Base-by-base conservation (phyloP, 2,888 invertebrate genomes). In the Pyrrhosoma nymphula region DNA sequence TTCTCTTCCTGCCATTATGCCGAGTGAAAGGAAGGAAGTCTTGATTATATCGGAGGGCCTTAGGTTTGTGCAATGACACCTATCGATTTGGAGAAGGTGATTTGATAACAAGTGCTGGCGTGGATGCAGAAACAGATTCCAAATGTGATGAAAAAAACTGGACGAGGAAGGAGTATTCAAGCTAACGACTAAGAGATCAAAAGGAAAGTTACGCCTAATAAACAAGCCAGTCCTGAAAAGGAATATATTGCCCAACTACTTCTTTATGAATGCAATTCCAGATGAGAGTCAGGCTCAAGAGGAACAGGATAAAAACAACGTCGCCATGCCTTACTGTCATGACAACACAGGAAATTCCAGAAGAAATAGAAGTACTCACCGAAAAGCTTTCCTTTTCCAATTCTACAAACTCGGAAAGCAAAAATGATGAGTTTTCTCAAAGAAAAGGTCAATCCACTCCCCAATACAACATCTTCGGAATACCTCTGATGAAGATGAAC, bases 11-110 rank as follows among this genome's bases (percentile, higher is more conserved):
- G 39, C 60, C 4, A 47, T 93, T 14, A 30, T 93, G 69, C 93
- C 93, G 35, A 93, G 26, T 26, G 63, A 63, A 18, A 93, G 93
- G 23, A 93, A 93, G 93, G 93, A 93, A 93, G 39, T 93, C 93
- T n/a, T 93, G 93, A 26, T 69, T 93, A 0, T 93, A 39, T n/a
- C 63, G 93, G 47, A 93, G 93, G 69, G 63, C 47, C 35, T 69
- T 93, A 63, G 63, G 47, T 3, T 69, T 47, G 26, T 63, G 93
- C 39, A 93, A n/a, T 39, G 63, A 69, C 14, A 69, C 35, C 35
- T 93, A 93, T 47, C 93, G 93, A 18, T 16, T 93, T 3, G 23
- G 93, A 63, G 63, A 35, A 47, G 39, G 39, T 20, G 93, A 93
- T 39, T 39, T 93, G 69, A 39, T n/a, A 3, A 26, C 63, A 35